Evolutionary conservation across 2,113 vertebrate genomes (phyloP), one percentile per base, ranked within the genome.

Genomic region (Lipotes vexillifer): DNA sequence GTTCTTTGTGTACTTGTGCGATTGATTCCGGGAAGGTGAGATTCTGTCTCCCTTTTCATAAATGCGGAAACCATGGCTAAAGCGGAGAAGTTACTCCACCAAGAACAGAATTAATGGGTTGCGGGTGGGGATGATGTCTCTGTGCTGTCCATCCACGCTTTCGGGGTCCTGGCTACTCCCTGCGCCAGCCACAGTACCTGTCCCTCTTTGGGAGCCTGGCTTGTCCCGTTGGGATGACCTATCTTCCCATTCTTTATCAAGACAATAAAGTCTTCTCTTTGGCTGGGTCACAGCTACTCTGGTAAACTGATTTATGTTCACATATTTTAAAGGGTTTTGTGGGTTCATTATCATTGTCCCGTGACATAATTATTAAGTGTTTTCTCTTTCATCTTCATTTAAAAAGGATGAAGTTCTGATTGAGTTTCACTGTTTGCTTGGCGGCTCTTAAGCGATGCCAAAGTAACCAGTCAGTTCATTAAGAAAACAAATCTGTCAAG

Each of bases 321-420:
- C 52, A 82, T 96, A 96, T 94, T 96, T 94, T 96, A 96, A 94
- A 88, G 93, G 21, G 14, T 71, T 93, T 87, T 78, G 31, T 82
- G 82, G 88, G 83, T 21, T 94, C 69, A 55, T 96, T 96, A 66
- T 88, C 49, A 80, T 74, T 77, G 31, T 93, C 84, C 69, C 2
- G 6, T 95, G 94, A 97, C 90, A 96, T 87, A 86, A 93, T 97
- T 96, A 94, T 91, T 97, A 92, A 96, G 38, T 88, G 77, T 90
- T 93, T 94, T 89, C 81, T 90, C 95, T 97, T 97, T 97, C 57
- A 88, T 97, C 91, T 97, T 95, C 82, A 78, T 94, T 96, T 96
- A 38, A 90, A 93, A 89, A 83, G 78, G 91, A 98, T 92, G 97
- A 91, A 74, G n/a, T 59, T 96, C 68, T 84, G 86, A 97, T 87